Percentiles rank a stretch among this genome's conserved stretches.
Evolutionary conservation across 2,797 vertebrate species (phyloP).

Genomic region (Zalophus californianus): DNA sequence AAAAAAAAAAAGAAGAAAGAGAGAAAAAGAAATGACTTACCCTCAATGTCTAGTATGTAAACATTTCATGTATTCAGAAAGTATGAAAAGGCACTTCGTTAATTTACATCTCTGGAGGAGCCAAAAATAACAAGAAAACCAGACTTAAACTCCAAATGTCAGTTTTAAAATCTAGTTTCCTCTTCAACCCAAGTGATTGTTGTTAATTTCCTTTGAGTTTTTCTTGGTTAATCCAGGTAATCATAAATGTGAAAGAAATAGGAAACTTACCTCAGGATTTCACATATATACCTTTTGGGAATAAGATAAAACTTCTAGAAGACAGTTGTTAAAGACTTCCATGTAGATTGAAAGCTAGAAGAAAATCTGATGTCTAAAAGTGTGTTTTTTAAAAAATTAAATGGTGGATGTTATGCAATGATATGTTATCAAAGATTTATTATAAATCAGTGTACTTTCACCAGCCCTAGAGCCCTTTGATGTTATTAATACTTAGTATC

Average conservation of each 20-base stretch:
- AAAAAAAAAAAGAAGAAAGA: not conserved
- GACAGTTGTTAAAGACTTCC: conserved; percentile 37
- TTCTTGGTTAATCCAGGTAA: conserved; percentile 76
- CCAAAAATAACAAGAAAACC: conserved; percentile 82
- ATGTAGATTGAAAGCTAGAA: not conserved
- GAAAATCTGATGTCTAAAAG: conserved; percentile 27
- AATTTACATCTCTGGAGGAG: conserved; percentile 77
- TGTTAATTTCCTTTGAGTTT: conserved; percentile 78
- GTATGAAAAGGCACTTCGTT: conserved; percentile 78
- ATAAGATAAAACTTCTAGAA: conserved; percentile 37
- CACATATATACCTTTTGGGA: conserved; percentile 20
- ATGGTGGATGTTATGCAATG: not conserved
- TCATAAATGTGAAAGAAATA: conserved; percentile 73
- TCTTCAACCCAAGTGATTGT: conserved; percentile 51
- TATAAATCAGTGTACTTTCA: not conserved
- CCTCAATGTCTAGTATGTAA: conserved; percentile 54
- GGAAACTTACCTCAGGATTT: conserved; percentile 49
- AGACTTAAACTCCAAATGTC: conserved; percentile 71
- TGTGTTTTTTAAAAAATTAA: not conserved
- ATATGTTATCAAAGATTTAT: not conserved
- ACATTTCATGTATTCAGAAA: conserved; percentile 71
- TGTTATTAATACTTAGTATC: conserved; percentile 18
- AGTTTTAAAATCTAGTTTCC: conserved; percentile 52
- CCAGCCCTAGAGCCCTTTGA: not conserved
- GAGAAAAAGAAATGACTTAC: not conserved